Conservation (phyloP, 2,797 vertebrate species). For the Rhynchotus rufescens region DNA sequence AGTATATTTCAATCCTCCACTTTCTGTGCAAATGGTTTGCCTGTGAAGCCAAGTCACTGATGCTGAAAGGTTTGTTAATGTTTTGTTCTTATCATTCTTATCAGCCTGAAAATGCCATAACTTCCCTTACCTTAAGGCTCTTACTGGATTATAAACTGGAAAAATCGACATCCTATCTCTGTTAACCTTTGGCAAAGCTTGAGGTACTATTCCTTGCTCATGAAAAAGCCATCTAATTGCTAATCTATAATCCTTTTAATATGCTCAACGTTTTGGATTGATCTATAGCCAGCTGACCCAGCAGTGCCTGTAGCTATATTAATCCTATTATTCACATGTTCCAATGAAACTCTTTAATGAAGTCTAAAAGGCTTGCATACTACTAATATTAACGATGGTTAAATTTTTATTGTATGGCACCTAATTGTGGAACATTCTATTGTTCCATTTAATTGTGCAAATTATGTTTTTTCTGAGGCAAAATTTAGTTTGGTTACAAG, state of each 20-base stretch:
- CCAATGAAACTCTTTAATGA: constrained; percentile 81
- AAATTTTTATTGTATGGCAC: constrained; percentile 66
- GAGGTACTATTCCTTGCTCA: constrained; percentile 81
- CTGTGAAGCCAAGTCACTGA: constrained; percentile 23
- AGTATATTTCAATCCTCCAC: not conserved
- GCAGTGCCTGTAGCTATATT: constrained; percentile 87
- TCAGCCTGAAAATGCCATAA: constrained; percentile 62
- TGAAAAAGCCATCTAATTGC: constrained; percentile 94
- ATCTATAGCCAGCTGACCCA: constrained; percentile 91
- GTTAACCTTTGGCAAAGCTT: constrained; percentile 84
- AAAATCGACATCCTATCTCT: constrained; percentile 78
- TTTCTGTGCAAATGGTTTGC: not conserved
- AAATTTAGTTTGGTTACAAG: constrained; percentile 37
- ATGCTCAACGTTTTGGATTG: constrained; percentile 89
- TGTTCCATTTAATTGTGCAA: constrained; percentile 68
- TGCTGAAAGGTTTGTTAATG: constrained; percentile 14
- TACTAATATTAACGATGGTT: constrained; percentile 77
- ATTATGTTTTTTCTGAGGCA: constrained; percentile 40
- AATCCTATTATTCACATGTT: constrained; percentile 92
- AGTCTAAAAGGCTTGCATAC: constrained; percentile 74
- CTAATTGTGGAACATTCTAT: constrained; percentile 73
- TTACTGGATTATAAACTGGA: constrained; percentile 78
- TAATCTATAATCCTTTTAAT: constrained; percentile 98
- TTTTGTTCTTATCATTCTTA: constrained; percentile 50
- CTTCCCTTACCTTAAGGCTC: constrained; percentile 43